phyloP scores from a whole-genome alignment of 2,113 vertebrate genomes.

The Pangasianodon gigas region DNA sequence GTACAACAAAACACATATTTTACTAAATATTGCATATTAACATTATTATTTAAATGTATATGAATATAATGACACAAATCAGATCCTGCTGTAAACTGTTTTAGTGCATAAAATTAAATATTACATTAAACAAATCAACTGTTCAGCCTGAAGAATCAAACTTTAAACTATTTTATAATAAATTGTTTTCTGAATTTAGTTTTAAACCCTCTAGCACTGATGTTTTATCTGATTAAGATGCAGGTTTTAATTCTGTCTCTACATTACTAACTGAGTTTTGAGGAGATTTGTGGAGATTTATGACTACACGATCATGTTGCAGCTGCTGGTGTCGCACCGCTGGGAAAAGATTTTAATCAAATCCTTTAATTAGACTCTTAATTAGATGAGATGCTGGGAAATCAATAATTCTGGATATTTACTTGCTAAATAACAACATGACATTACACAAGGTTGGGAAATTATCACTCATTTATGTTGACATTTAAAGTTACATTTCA shows the following conservation, averaged over 20 bases:
- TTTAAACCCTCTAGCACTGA: neutral
- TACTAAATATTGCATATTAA: no score
- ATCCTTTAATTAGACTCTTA: slow-evolving; percentile 11
- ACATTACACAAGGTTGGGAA: neutral
- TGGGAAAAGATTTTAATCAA: slow-evolving; percentile 20
- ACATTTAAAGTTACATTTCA: neutral
- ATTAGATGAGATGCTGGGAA: slow-evolving; percentile 4
- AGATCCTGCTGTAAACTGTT: neutral
- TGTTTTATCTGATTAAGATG: neutral
- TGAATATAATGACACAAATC: neutral
- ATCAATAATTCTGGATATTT: slow-evolving; percentile 1
- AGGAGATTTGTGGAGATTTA: slow-evolving; percentile 1
- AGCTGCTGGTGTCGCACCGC: neutral
- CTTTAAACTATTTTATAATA: no score
- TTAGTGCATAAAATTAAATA: no score
- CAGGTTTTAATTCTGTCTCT: neutral
- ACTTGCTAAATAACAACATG: neutral
- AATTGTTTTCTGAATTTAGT: neutral
- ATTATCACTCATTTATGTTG: neutral
- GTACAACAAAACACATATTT: neutral
- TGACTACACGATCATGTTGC: neutral
- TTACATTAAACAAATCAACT: no score
- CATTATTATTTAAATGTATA: neutral
- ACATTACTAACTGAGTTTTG: neutral
- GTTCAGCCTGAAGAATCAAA: no score